These are phyloP conservation scores for Atherix ibis DNA, from an alignment of 2,888 invertebrate species.

Conservation along the genomic window DNA sequence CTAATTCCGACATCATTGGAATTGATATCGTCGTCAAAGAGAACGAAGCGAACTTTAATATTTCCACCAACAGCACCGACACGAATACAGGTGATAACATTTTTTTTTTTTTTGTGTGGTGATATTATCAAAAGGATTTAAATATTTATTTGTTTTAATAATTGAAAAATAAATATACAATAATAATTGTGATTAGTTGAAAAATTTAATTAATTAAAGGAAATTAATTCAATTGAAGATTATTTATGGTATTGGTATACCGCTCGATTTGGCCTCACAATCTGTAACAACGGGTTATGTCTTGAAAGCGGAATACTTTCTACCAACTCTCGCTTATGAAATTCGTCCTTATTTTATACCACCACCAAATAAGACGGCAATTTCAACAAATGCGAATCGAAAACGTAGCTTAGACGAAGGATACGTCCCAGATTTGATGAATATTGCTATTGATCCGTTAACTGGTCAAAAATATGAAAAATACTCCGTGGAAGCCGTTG, in stretches of 20 bases:
- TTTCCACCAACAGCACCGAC: constrained; percentile 12
- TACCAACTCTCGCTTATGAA: constrained; percentile 18
- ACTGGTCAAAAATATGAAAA: too few relatives aligned
- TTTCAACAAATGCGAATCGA: too few relatives aligned
- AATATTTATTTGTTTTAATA: too few relatives aligned
- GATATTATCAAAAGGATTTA: too few relatives aligned
- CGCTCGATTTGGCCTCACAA: constrained; percentile 23
- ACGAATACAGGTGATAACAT: constrained; percentile 2
- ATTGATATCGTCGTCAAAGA: too few relatives aligned
- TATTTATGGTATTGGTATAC: constrained; percentile 28
- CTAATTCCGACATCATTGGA: too few relatives aligned
- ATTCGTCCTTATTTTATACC: constrained; percentile 11
- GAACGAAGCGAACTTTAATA: constrained; percentile 9
- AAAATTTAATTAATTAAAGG: background rate
- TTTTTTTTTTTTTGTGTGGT: background rate
- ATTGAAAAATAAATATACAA: background rate
- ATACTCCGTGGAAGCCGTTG: too few relatives aligned
- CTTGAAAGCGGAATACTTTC: constrained; percentile 25
- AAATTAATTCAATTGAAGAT: constrained; percentile 16
- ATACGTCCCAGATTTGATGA: too few relatives aligned
- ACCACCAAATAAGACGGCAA: too few relatives aligned
- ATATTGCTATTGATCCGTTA: too few relatives aligned
- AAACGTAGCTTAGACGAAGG: too few relatives aligned
- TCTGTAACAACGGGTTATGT: constrained; percentile 29
- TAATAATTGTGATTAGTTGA: background rate